Evolutionary conservation across 2,113 vertebrate genomes (phyloP), one percentile per base, ranked within the genome.

Genomic region (Martes martes): DNA sequence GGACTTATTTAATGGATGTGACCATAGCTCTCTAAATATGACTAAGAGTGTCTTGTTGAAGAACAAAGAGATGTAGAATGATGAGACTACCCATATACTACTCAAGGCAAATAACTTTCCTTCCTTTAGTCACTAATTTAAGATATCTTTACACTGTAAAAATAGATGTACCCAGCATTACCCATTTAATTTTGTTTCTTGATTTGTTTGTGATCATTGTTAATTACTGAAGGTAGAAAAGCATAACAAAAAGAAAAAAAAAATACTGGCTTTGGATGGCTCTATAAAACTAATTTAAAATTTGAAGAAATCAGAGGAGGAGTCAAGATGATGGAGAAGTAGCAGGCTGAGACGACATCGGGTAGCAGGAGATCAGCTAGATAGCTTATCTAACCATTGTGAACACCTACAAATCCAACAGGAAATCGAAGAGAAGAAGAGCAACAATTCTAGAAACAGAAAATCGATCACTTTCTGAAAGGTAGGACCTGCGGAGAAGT

Each of bases 211-310:
- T 93, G 55, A 91, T 92, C 78, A 95, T 86, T 94, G 79, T 85
- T 96, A 97, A 98, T 94, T 67, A 96, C 91, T 92, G 50, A 63
- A 93, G 45, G 47, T 83, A 96, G 47, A 97, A 96, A 96, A n/a
- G 50, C 2, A 94, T 59, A 89, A 83, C 39, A 95, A 83, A 79
- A 95, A 42, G 33, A 36, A 50, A 59, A 93, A 93, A 93, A 86
- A 89, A 89, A 71, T 78, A 89, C 47, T 96, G 82, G 24, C 19
- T 93, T 93, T 95, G 39, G n/a, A 69, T 86, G 42, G n/a, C 82
- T 96, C 91, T 93, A 85, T 91, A 93, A 96, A 95, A 93, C 45
- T 91, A 89, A 63, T 89, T 89, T 73, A 93, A 78, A 79, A 57
- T 92, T 97, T 36, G 36, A 36, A 36, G 36, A 36, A 36, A 36